These are phyloP conservation scores for Telmatherina bonti DNA, from an alignment of 2,797 vertebrate species.

Conservation along the genomic window DNA sequence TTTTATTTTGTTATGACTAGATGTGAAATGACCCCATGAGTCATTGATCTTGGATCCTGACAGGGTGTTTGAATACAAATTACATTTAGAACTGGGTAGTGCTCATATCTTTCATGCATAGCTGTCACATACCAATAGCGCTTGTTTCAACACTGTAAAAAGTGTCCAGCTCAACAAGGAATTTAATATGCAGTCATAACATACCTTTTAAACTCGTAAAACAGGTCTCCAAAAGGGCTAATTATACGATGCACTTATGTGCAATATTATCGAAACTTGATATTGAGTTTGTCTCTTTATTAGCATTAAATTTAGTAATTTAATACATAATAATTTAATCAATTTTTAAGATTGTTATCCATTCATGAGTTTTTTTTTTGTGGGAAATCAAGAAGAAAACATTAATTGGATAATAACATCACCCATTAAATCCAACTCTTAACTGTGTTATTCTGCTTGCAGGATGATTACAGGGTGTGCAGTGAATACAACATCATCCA, in stretches of 20 bases:
- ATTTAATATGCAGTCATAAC: constrained; percentile 54
- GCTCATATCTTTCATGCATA: constrained; percentile 63
- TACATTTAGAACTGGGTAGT: constrained; percentile 58
- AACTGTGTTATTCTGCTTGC: constrained; percentile 46
- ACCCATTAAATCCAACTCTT: neutral
- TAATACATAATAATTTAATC: too few relatives aligned
- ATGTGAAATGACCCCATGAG: constrained; percentile 35
- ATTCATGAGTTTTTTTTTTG: neutral
- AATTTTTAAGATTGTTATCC: neutral
- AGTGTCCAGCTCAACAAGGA: constrained; percentile 50
- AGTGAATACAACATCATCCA: constrained; percentile 93
- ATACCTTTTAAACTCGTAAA: constrained; percentile 30
- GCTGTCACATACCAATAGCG: constrained; percentile 68
- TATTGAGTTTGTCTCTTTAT: neutral
- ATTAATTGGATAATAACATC: constrained; percentile 1
- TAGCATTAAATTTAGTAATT: neutral
- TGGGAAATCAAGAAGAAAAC: neutral
- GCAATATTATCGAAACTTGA: constrained; percentile 12
- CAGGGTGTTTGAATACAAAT: constrained; percentile 66
- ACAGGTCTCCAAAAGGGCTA: neutral
- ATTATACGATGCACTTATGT: neutral
- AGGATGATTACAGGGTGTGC: constrained; percentile 97
- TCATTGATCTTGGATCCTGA: constrained; percentile 60
- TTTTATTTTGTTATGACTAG: constrained; percentile 56
- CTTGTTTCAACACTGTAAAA: constrained; percentile 59